These are phyloP conservation scores for Eufriesea mexicana DNA, from an alignment of 1,140 invertebrate genomes.

Conservation along the genomic window DNA sequence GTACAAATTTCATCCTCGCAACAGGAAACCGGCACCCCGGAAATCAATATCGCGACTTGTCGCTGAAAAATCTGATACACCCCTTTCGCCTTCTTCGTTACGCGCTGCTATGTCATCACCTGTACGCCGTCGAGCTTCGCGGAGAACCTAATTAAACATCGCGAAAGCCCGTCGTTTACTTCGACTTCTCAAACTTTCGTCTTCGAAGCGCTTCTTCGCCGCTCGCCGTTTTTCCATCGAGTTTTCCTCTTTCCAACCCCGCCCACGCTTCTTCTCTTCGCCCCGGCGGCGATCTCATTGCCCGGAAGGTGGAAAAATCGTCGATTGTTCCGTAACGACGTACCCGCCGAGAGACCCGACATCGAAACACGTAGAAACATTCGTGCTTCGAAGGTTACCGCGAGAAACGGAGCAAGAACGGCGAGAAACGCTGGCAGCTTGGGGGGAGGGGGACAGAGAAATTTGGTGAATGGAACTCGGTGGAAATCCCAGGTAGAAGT, in stretches of 20 bases:
- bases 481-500: not conserved
- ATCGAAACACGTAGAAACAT: not conserved
- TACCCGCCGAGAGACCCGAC: not conserved
- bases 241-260: too few species aligned
- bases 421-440: not conserved
- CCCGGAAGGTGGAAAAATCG: not conserved
- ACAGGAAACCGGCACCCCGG: slow-evolving; percentile 22
- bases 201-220: not conserved
- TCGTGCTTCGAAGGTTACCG: not conserved
- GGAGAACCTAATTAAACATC: slow-evolving; percentile 30
- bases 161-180: not conserved
- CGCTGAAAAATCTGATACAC: slow-evolving; percentile 37
- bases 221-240: not conserved
- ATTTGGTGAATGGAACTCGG: not conserved
- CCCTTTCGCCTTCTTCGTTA: not conserved
- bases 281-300: not conserved
- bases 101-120: too few species aligned
- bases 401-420: not conserved
- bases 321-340: not conserved
- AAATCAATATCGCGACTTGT: slow-evolving; percentile 52
- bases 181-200: slow-evolving; percentile 6
- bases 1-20: slow-evolving; percentile 53
- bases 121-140: not conserved
- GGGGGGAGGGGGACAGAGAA: not conserved
- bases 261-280: too few species aligned